Base-by-base conservation (phyloP, 2,113 vertebrate species). In the Oncorhynchus masou region DNA sequence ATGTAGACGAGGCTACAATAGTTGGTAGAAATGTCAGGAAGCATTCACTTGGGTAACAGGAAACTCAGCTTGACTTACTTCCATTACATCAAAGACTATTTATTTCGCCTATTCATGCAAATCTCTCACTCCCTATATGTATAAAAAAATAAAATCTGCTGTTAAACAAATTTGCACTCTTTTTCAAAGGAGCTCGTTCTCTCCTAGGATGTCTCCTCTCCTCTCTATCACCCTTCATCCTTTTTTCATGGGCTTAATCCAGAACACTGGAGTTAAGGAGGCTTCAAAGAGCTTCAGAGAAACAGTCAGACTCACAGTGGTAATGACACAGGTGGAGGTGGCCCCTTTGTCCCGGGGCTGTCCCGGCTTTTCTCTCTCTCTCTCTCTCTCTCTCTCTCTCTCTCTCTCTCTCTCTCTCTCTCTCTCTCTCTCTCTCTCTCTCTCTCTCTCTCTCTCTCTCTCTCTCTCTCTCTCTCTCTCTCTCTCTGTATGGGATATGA, bases 1-100 rank as follows among this genome's bases (percentile, higher is more conserved):
- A 77, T 68, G 74, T 31, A 78, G 73, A 74, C 74, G 9, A 39
- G 39, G 39, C 39, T 71, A 77, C 62, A 39, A 75, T 54, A 54
- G 51, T 19, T 54, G 51, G 82, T 73, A 79, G 77, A 74, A 80
- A 62, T 24, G 75, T 84, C 83, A 81, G 2, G 0, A 22, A 79
- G 80, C 13, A 1, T 57, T 86, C 78, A 79, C 85, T 86, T 83
- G 83, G 70, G 73, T 81, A 75, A 69, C 12, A 70, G 20, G 72
- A 79, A 82, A 75, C 57, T 78, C 70, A 79, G 67, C 57, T 84
- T 51, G 75, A 31, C 79, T 87, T 81, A 80, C 51, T 84, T 75
- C 71, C 71, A 64, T 62, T 34, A 86, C 87, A 90, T 91, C 84
- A 93, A 91, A 91, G 85, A 83, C 74, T 79, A 70, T 70, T 45